Evolutionary conservation across 2,888 invertebrate genomes (phyloP), one percentile per base, ranked within the genome.

Genomic region (Tribolium freemani): DNA sequence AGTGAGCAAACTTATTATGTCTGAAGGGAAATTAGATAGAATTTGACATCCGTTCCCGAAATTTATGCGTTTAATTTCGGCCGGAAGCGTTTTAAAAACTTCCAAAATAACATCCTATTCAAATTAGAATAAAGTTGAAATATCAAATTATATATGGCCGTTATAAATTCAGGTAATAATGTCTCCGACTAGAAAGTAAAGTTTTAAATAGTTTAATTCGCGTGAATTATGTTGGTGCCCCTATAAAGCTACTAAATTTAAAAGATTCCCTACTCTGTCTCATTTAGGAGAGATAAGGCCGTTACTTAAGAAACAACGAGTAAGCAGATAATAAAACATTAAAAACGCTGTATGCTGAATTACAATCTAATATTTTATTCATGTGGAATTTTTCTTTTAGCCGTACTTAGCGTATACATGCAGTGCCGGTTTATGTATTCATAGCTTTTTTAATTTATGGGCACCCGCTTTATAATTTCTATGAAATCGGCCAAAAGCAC

Each of bases 31-130:
- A 38, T 50, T 31, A 60, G 26, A 69, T 60, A 69, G 61, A 69
- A 60, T 69, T 69, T 48, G 61, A 26, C 53, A 38, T 20, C n/a
- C 51, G 9, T 61, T 31, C 45, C 26, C 10, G 11, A 74, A 80
- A 80, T 80, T 80, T 80, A 80, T 80, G 76, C 71, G 74, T 76
- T 78, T 77, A 78, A 80, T 80, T 79, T 80, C 80, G 79, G 73
- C 66, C 63, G 73, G 78, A 77, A 75, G 75, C 72, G 75, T 74
- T 78, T 75, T 71, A 66, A 75, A 78, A 79, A 78, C 75, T 80
- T 80, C 75, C 71, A 72, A 74, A 77, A 80, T 78, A 76, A 78
- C 76, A 11, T 60, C 38, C 13, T 56, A 8, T 45, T 20, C 21
- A 30, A 51, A 66, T 66, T 54, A 30, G 54, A 10, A 20, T 61